Percentiles rank a stretch among this genome's conserved stretches.
phyloP scores from a whole-genome alignment of 2,113 vertebrate genomes.

The Orientallactaga bullata region DNA sequence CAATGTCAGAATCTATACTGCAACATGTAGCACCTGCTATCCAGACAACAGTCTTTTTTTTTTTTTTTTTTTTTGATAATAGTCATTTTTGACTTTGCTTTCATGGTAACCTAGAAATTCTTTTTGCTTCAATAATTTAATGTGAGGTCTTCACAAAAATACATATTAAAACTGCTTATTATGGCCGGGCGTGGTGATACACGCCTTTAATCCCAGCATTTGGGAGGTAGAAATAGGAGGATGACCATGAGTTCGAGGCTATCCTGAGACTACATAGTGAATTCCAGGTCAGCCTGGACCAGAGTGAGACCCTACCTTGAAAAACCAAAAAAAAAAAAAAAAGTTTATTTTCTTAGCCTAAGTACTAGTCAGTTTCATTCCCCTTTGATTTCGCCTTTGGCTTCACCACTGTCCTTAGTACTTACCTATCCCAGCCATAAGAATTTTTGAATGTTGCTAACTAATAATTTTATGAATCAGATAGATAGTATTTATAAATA shows the following conservation, averaged over 20 bases:
- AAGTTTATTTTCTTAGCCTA: background rate
- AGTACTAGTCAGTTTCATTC: background rate
- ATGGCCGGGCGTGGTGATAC: no score
- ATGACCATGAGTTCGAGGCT: no score
- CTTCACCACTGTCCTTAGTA: background rate
- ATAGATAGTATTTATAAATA: background rate
- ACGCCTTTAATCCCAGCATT: no score
- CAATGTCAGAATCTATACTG: background rate
- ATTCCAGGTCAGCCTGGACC: no score
- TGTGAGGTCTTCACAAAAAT: slow-evolving; percentile 40
- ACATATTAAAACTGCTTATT: background rate
- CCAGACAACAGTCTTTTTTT: no score
- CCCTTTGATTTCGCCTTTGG: background rate
- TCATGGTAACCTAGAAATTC: background rate
- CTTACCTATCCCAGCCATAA: background rate
- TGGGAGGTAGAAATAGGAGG: no score
- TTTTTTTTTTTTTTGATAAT: no score
- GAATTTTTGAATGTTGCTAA: slow-evolving; percentile 1
- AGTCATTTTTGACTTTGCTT: slow-evolving; percentile 16
- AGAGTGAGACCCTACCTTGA: no score
- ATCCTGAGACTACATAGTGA: no score
- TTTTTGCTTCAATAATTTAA: slow-evolving; percentile 1
- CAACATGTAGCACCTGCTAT: background rate
- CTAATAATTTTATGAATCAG: background rate
- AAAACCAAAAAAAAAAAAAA: no score